phyloP scores from a whole-genome alignment of 2,888 invertebrate species.

The Eristalis tenax region DNA sequence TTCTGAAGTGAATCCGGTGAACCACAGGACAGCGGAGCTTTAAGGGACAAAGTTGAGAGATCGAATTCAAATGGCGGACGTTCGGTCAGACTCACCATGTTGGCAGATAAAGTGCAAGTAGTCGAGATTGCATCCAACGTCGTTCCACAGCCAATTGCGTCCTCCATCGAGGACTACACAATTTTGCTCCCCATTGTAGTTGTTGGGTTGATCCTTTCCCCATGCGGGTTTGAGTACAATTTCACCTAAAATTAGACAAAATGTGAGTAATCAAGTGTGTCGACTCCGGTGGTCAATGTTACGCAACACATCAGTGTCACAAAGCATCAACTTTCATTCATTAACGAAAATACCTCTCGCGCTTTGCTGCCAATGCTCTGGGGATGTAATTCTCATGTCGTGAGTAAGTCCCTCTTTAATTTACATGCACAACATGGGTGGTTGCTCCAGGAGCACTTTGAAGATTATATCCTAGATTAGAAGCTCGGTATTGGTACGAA shows the following conservation, averaged over 20 bases:
- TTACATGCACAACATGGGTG: no score
- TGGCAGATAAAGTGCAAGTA: constrained; percentile 97
- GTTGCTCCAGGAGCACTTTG: no score
- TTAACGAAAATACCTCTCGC: no score
- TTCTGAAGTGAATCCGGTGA: constrained; percentile 93
- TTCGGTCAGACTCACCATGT: constrained; percentile 86
- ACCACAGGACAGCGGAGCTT: constrained; percentile 92
- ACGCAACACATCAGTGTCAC: no score
- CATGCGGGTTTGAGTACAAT: constrained; percentile 90
- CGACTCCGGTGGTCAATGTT: no score
- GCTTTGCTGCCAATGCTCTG: no score
- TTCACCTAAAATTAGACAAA: constrained; percentile 84
- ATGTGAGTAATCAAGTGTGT: neutral
- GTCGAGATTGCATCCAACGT: constrained; percentile 96
- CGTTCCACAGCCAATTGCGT: constrained; percentile 95
- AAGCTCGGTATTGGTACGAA: no score
- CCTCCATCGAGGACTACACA: constrained; percentile 96
- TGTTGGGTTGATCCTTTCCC: constrained; percentile 97
- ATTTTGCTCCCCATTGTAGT: constrained; percentile 97
- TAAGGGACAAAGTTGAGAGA: constrained; percentile 48
- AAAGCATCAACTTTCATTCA: no score
- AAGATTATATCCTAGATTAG: no score
- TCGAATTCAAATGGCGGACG: neutral
- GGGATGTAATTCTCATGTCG: no score
- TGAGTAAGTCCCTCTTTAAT: no score